Base-by-base conservation (phyloP, 2,888 invertebrate genomes). In the Rhogogaster chlorosoma region DNA sequence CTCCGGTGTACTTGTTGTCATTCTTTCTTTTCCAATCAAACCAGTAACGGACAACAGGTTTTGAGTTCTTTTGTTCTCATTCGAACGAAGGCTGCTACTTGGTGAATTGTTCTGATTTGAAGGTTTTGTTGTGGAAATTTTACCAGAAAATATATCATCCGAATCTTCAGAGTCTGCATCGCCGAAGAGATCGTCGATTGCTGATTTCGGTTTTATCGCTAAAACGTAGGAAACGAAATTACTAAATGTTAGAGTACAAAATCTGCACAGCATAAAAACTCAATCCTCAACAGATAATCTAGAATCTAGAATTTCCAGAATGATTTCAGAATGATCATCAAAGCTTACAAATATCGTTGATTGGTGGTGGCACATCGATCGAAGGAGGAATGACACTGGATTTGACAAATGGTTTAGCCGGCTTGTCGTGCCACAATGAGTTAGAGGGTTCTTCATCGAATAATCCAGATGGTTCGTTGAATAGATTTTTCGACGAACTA, bases 151-250 rank as follows among this genome's bases (percentile, higher is more conserved):
- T 83, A 93, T 92, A 83, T 92, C 92, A 82, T 93, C 92, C 3
- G 92, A 92, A 82, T 93, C 93, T 22, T 93, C 93, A 0, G 92
- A 92, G 85, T 93, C 89, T 3, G 88, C 90, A 82, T 93, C 93
- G 9, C 90, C 93, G 80, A 93, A 93, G 18, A 93, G 88, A 90
- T 93, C 93, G 64, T 93, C 93, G n/a, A 93, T 91, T 1, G 92
- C 91, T 12, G 93, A 92, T 88, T 93, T 93, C 45, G 92, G 91
- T 80, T 92, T 91, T 0, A 89, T 88, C 32, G 92, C 93, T 92
- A 49, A 15, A 89, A 89, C 15, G 26, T 38, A 22, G 0, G 12
- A 82, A 15, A 42, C 45, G 18, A 42, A 15, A 78, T 22, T 53
- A 22, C 22, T n/a, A 4, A 49, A 36, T 53, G 26, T 26, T 36